Percentiles rank a stretch among this genome's conserved stretches.
phyloP scores from a whole-genome alignment of 1,140 invertebrate genomes.

The Armadillidium nasatum region DNA sequence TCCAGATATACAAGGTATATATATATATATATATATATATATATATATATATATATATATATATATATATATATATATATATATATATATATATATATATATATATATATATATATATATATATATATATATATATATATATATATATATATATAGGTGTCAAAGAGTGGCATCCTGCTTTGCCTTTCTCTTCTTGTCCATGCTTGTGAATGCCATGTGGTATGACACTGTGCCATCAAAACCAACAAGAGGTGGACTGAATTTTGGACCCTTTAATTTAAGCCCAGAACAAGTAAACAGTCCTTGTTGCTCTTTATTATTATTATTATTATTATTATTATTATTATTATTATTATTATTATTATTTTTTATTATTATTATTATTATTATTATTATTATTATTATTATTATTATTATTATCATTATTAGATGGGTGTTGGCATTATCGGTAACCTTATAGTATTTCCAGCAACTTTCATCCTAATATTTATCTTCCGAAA shows the following conservation, averaged over 20 bases:
- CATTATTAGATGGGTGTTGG: slow-evolving; percentile 48
- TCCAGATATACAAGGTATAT: slow-evolving; percentile 19
- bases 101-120: background rate
- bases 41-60: slow-evolving; percentile 19
- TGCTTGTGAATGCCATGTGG: slow-evolving; percentile 58
- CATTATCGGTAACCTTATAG: slow-evolving; percentile 50
- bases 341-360: background rate
- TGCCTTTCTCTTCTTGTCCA: slow-evolving; percentile 54
- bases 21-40: background rate
- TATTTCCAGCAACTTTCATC: slow-evolving; percentile 56
- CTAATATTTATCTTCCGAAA: slow-evolving; percentile 49
- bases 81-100: slow-evolving; percentile 9
- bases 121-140: too few relatives aligned
- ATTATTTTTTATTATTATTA: background rate
- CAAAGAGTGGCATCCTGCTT: slow-evolving; percentile 56
- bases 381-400: background rate
- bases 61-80: slow-evolving; percentile 7
- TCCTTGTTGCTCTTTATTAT: background rate
- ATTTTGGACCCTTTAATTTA: slow-evolving; percentile 18
- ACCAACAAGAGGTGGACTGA: background rate
- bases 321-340: background rate
- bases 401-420: background rate
- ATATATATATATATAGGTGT: background rate
- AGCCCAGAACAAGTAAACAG: slow-evolving; percentile 35
- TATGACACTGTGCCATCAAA: slow-evolving; percentile 47